Percentiles rank a stretch among this genome's conserved stretches.
Evolutionary conservation across 1,140 invertebrate genomes (phyloP).

Genomic region (Meteorus sp.): DNA sequence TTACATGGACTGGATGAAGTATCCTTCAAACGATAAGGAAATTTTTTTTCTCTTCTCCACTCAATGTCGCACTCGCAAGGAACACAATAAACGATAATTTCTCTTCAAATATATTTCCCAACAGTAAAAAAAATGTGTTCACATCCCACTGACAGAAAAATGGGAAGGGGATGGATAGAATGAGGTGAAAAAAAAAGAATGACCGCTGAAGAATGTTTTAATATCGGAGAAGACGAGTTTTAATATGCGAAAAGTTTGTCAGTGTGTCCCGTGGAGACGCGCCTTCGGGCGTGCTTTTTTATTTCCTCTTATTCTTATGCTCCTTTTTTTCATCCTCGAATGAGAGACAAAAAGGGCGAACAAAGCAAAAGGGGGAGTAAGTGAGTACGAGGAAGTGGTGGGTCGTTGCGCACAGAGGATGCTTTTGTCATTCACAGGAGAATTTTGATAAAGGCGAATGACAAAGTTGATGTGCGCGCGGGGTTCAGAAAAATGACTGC

Average conservation of each 20-base stretch:
- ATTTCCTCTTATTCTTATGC: background rate
- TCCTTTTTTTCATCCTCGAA: slow-evolving; percentile 4
- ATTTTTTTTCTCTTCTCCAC: no score
- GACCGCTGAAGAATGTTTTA: slow-evolving; percentile 30
- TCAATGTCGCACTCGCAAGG: background rate
- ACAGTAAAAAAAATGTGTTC: no score
- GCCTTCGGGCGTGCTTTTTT: slow-evolving; percentile 22
- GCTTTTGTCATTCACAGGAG: slow-evolving; percentile 26
- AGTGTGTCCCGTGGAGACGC: slow-evolving; percentile 20
- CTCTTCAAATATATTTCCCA: no score
- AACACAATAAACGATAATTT: background rate
- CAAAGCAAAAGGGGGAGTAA: no score
- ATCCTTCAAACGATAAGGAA: background rate
- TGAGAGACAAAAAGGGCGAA: no score
- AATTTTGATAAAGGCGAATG: slow-evolving; percentile 31
- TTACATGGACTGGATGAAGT: no score
- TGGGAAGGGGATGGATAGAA: background rate
- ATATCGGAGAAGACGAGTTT: slow-evolving; percentile 29
- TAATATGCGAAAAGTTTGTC: slow-evolving; percentile 34
- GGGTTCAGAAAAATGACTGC: background rate
- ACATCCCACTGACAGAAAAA: no score
- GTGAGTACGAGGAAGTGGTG: no score
- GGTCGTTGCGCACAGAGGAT: slow-evolving; percentile 1
- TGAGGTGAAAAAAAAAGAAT: slow-evolving; percentile 16
- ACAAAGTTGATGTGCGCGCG: slow-evolving; percentile 27